These are phyloP conservation scores for Pseudopodoces humilis DNA, from an alignment of 2,113 vertebrate genomes.

Conservation along the genomic window DNA sequence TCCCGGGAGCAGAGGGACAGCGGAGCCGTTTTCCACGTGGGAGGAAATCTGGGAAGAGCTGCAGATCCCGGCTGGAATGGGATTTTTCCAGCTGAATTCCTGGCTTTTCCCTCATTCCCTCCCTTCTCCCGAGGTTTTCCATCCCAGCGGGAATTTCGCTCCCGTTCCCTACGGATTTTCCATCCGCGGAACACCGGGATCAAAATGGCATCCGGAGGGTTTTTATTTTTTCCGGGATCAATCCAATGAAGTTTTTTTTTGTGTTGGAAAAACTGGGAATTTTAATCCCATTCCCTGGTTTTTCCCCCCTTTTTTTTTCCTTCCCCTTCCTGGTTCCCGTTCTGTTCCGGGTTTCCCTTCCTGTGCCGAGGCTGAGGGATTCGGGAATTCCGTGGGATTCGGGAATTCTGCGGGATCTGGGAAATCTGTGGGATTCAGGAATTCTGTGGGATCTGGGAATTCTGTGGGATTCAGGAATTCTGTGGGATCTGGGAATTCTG, in stretches of 20 bases:
- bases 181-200: neutral
- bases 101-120: neutral
- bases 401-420: too few relatives aligned
- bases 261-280: accelerated
- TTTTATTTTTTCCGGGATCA: neutral
- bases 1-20: neutral
- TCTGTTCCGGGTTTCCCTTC: neutral
- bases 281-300: neutral
- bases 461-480: too few relatives aligned
- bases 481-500: too few relatives aligned
- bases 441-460: too few relatives aligned
- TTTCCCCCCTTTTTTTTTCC: accelerated
- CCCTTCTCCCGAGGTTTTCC: neutral
- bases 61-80: neutral
- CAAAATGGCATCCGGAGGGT: neutral
- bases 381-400: neutral
- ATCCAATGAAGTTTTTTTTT: neutral
- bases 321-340: neutral
- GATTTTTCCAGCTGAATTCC: neutral
- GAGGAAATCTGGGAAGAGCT: neutral
- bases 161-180: neutral
- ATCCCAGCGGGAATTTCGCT: neutral
- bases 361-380: neutral
- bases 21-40: accelerated
- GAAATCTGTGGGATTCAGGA: too few relatives aligned